Evolutionary conservation across 23 tunicate species (phyloP), one percentile per base, ranked within the genome.

Genomic region (Styela clava): DNA sequence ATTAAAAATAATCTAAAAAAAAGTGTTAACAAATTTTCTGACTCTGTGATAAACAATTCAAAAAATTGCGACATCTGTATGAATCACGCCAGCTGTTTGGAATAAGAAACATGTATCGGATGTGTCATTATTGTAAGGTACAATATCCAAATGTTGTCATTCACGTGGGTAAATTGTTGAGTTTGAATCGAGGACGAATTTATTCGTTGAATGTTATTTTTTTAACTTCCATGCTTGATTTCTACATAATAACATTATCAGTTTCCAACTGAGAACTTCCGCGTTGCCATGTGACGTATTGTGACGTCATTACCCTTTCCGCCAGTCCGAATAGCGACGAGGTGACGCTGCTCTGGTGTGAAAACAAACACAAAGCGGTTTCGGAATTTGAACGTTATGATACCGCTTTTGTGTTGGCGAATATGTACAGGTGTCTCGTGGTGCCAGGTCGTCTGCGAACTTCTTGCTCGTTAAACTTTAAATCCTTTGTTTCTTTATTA

Each of bases 401-500:
- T 19, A 71, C 77, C 56, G 56, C 56, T 71, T 34, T 71, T 28
- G 32, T 71, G 77, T 29, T 71, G 27, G 18, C 20, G 27, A 35
- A 71, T 71, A 71, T 70, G 21, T 64, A 76, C 81, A 76, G 81
- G 81, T 76, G 81, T 76, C 81, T 76, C 64, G 18, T 24, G 81
- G 81, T 64, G 81, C 81, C 81, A 35, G 65, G 81, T 1, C 52
- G 81, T 76, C 81, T 76, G 81, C 81, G 52, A 44, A 68, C 85
- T 76, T 76, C 22, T 52, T 26, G 64, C 65, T 76, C 64, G 31
- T 36, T 76, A 76, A 76, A 52, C 64, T 71, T 16, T 16, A 25
- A 0, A 67, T 25, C 71, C 71, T 67, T 67, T 67, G 71, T 67
- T 67, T 67, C 71, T 67, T 29, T 67, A 61, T 61, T 61, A 61